Conservation (phyloP, 2,113 vertebrate genomes). For the Hydrolagus affinis region DNA sequence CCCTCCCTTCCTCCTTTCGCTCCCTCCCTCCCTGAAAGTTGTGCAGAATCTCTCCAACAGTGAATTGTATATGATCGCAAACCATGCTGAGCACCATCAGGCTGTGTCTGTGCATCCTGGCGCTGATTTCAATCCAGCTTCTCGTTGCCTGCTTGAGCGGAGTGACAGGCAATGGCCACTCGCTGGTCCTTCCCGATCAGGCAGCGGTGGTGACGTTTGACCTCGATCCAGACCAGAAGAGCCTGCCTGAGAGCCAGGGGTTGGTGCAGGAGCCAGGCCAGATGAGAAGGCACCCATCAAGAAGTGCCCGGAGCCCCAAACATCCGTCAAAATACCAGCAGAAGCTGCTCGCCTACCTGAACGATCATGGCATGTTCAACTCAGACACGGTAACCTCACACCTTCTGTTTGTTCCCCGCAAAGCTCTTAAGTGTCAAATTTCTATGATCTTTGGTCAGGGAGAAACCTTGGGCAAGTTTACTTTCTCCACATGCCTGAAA, state of each 20-base stretch:
- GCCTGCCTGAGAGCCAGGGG: not conserved
- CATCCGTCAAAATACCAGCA: not conserved
- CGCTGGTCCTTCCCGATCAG: not conserved
- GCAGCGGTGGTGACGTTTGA: not conserved
- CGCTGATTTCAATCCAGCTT: not conserved
- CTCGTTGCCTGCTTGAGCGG: not conserved
- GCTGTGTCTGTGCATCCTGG: not conserved
- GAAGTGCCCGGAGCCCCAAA: not conserved
- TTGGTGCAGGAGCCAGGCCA: not conserved
- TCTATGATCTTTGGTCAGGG: too few species aligned
- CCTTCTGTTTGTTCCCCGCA: too few species aligned
- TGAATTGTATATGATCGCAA: not conserved
- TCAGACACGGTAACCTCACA: slow-evolving; percentile 22
- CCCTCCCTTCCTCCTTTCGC: too few species aligned
- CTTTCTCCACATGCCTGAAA: too few species aligned
- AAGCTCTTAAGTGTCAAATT: too few species aligned
- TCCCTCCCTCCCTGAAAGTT: not conserved
- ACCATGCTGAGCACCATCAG: not conserved
- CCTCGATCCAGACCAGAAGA: not conserved
- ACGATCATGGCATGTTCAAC: not conserved
- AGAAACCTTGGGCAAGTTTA: too few species aligned
- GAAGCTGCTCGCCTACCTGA: slow-evolving; percentile 9
- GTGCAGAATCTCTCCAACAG: not conserved
- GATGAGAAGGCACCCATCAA: too few species aligned
- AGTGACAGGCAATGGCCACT: not conserved